Conservation (phyloP, 2,113 vertebrate species). For the Tachuris rubrigastra region DNA sequence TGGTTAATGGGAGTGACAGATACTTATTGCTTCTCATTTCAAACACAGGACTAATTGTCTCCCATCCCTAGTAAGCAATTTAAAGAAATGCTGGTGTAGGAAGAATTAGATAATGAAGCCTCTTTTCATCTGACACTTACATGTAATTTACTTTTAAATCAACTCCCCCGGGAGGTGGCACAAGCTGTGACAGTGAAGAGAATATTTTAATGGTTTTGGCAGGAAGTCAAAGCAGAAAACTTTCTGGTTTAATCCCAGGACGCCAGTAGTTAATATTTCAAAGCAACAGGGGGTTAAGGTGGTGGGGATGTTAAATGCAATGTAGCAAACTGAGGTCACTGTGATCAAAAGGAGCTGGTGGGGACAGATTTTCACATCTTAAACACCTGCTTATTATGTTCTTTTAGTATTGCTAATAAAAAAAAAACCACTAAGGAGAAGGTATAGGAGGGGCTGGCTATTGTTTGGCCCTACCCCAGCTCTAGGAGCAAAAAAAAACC, state of each 20-base stretch:
- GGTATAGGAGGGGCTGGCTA: not conserved
- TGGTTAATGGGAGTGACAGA: conserved; percentile 43
- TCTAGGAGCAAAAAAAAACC: not conserved
- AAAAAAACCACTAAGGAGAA: not conserved
- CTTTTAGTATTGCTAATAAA: not conserved
- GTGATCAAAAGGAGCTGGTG: conserved; percentile 27
- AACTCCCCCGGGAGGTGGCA: conserved; percentile 51
- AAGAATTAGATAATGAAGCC: conserved; percentile 70
- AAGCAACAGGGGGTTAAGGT: not conserved
- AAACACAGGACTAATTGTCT: conserved; percentile 61
- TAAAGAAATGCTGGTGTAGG: conserved; percentile 64
- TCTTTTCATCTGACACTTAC: conserved; percentile 61
- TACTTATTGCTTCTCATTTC: conserved; percentile 39
- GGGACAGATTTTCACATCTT: not conserved
- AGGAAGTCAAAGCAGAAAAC: conserved; percentile 56
- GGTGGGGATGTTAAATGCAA: not conserved
- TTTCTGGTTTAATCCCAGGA: conserved; percentile 16
- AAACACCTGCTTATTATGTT: not conserved
- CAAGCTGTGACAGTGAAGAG: conserved; percentile 55
- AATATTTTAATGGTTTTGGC: conserved; percentile 65
- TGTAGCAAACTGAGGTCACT: conserved; percentile 6
- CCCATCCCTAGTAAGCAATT: conserved; percentile 63
- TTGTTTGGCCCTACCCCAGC: not conserved
- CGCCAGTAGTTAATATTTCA: conserved; percentile 30
- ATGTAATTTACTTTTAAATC: conserved; percentile 69